These are phyloP conservation scores for Halcyon badia DNA, from an alignment of 2,797 vertebrate genomes.

Conservation along the genomic window DNA sequence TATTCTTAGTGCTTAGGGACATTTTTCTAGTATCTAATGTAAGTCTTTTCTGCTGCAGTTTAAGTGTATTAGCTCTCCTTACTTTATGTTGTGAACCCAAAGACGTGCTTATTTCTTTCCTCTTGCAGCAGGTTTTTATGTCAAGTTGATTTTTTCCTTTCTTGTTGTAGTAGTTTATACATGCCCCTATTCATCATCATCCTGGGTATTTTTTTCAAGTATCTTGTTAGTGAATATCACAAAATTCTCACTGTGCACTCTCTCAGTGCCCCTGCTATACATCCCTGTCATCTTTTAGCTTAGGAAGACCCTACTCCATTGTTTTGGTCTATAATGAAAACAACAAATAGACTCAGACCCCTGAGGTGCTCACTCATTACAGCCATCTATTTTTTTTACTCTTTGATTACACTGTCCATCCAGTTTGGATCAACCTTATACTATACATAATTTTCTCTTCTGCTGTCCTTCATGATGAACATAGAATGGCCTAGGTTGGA, in stretches of 20 bases:
- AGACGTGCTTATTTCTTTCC: neutral
- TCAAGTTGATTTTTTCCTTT: neutral
- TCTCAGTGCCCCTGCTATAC: neutral
- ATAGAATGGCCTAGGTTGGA: too few relatives aligned
- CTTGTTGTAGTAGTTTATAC: neutral
- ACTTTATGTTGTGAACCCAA: neutral
- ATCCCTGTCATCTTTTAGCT: fast-evolving
- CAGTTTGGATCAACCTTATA: neutral
- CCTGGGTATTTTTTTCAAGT: neutral
- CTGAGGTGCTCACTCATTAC: neutral
- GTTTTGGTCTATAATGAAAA: neutral
- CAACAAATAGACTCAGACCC: neutral
- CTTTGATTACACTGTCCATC: neutral
- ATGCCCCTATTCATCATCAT: neutral
- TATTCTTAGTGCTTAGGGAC: neutral
- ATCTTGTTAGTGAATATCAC: neutral
- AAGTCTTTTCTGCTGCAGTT: neutral
- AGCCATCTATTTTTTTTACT: neutral
- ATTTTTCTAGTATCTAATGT: neutral
- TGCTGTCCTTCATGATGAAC: neutral
- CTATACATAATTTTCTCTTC: neutral
- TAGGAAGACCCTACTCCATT: neutral
- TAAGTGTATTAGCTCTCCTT: neutral
- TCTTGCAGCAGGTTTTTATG: neutral
- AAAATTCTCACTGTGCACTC: neutral